phyloP scores from a whole-genome alignment of 2,888 invertebrate genomes.

The Congeria kusceri region DNA sequence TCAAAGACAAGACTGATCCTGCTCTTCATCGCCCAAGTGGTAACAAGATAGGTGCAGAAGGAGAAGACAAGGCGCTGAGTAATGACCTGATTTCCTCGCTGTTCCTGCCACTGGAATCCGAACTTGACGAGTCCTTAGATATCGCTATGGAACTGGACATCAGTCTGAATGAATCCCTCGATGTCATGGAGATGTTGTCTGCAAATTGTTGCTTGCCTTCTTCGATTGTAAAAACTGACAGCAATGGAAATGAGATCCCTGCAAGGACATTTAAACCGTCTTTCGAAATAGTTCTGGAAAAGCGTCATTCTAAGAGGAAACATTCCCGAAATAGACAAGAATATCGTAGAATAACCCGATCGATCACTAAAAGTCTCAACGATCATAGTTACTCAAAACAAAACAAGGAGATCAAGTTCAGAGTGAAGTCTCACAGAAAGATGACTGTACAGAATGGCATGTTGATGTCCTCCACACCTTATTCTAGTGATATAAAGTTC shows the following conservation, averaged over 20 bases:
- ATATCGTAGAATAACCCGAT: not conserved
- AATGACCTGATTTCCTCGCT: slow-evolving; percentile 24
- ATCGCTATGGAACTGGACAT: slow-evolving; percentile 28
- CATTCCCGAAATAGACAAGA: not conserved
- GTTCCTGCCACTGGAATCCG: slow-evolving; percentile 42
- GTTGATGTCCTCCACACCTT: no score
- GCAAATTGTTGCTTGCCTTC: not conserved
- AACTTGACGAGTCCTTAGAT: slow-evolving; percentile 47
- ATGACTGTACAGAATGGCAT: not conserved
- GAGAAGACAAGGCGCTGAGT: not conserved
- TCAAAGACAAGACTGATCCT: no score
- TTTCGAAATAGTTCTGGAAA: not conserved
- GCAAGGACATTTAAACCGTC: slow-evolving; percentile 1
- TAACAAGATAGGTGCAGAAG: no score
- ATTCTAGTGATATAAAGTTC: no score
- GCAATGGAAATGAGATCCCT: no score
- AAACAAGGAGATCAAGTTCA: slow-evolving; percentile 31
- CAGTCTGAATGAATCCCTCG: slow-evolving; percentile 43
- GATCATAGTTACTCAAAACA: slow-evolving; percentile 49
- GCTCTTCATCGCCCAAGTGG: no score
- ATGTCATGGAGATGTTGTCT: slow-evolving; percentile 39
- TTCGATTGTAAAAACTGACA: not conserved
- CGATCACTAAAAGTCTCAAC: not conserved
- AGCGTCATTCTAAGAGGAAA: not conserved
- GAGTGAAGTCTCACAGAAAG: slow-evolving; percentile 23